Base-by-base conservation (phyloP, 2,888 invertebrate species). In the Andrena trimmerana region DNA sequence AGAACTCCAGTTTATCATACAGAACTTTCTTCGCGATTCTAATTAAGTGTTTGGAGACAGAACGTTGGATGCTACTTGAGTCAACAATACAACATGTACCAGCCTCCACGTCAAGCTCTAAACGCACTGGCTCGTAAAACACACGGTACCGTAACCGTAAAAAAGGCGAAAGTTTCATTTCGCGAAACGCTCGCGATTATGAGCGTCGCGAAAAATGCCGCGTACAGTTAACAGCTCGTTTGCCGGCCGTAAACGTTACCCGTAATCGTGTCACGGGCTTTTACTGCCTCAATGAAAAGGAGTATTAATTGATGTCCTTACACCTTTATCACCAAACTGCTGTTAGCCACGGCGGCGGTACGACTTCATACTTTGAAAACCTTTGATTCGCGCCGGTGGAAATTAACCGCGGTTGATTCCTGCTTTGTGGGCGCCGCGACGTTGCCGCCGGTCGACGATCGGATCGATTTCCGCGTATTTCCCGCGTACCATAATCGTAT, bases 291-390 rank as follows among this genome's bases (percentile, higher is more conserved):
- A 75, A 86, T 88, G 87, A 88, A 88, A 88, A 83, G 71, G 75
- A 78, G 75, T 88, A 85, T 88, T 88, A 88, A 88, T 88, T 80
- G 87, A 85, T 88, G 81, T 88, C 85, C 86, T 88, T 88, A 88
- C 87, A 86, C 84, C 84, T 88, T 88, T 88, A 88, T 88, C 88
- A 84, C 68, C 69, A 68, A 81, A 86, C 82, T 73, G 67, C 77
- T 60, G 60, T 67, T 70, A 80, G 57, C 42, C 66, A 54, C n/a
- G 60, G 36, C 60, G 54, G 62, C 60, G 54, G 62, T 60, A 68
- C 78, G 81, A 81, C 72, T 84, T 86, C 79, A 75, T 80, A 70
- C 66, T 65, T 36, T 54, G 50, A 48, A 75, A 52, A n/a, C 73
- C 73, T 75, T 67, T 77, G 72, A 68, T 75, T 66, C 27, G 60